Base-by-base conservation (phyloP, 2,888 invertebrate species). In the Drosophila borealis region DNA sequence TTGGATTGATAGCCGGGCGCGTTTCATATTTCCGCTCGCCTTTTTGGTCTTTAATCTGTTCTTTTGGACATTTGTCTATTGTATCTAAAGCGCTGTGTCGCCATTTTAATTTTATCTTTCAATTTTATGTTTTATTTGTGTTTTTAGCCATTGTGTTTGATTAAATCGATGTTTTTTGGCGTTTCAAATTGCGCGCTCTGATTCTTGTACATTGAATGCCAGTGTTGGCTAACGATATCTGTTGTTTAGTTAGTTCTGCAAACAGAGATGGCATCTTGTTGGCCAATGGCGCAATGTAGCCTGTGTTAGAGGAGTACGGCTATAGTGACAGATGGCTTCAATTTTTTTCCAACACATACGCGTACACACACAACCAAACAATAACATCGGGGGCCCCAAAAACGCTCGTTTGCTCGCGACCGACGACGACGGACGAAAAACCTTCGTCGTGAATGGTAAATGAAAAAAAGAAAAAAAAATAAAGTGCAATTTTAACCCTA, bases 31-130 rank as follows among this genome's bases (percentile, higher is more conserved):
- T 91, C 97, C 97, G 0, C 91, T 95, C 4, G 93, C 96, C 10
- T 97, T 97, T 90, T 88, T 97, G 14, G 94, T 96, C 65, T 97
- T 97, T 92, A 97, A 97, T 89, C 93, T 95, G 50, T 93, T 96
- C 61, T 96, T 96, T 88, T 96, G 96, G 96, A 95, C 96, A 51
- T 96, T 96, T 80, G 95, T 96, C 51, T 96, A 94, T 88, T 72
- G 48, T 45, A 83, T 83, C 65, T 83, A 55, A 63, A 13, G 11
- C 14, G 17, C 17, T 39, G 93, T 76, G 77, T 91, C 54, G 91
- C 6, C 13, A 13, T 34, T 34, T 51, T 48, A 53, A 14, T 42
- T 54, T 49, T 4, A 17, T 6, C 1, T n/a, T 14, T 9, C 9
- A 14, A 19, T 41, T 51, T 3, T 21, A 48, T 46, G n/a, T 62